Percentiles rank a stretch among this genome's conserved stretches.
These are phyloP conservation scores for Apamea epomidion DNA, from an alignment of 2,888 invertebrate genomes.

Conservation along the genomic window DNA sequence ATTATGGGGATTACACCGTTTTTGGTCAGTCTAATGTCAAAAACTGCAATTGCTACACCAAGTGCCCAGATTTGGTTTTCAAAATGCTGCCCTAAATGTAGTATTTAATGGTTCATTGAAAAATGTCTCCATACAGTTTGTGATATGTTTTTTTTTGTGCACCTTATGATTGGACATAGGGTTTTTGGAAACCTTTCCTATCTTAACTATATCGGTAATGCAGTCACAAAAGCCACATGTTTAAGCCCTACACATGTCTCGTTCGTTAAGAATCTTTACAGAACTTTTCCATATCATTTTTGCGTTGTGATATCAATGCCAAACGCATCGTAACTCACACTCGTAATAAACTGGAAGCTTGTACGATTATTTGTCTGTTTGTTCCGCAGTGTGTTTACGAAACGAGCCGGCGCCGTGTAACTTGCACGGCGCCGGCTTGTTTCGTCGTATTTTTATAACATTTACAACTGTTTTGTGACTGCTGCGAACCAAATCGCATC, in stretches of 20 bases:
- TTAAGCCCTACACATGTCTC: not conserved
- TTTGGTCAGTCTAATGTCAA: not conserved
- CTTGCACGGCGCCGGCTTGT: slow-evolving; percentile 12
- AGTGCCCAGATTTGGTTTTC: not conserved
- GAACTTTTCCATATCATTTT: not conserved
- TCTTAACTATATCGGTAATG: not conserved
- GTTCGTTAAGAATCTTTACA: not conserved
- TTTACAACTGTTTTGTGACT: not conserved
- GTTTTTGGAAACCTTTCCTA: not conserved
- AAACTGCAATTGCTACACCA: not conserved
- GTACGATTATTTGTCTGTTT: slow-evolving; percentile 35
- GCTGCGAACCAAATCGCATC: slow-evolving; percentile 5
- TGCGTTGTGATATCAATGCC: slow-evolving; percentile 15
- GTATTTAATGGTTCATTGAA: not conserved
- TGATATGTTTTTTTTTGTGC: not conserved
- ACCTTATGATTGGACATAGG: not conserved
- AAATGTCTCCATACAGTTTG: not conserved
- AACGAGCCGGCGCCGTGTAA: no score
- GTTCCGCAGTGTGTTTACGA: slow-evolving; percentile 27
- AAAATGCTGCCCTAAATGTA: not conserved
- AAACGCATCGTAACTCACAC: slow-evolving; percentile 22
- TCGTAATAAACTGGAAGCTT: slow-evolving; percentile 24
- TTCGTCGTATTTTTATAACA: slow-evolving; percentile 38
- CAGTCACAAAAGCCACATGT: not conserved
- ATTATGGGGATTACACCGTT: not conserved